Base-by-base conservation (phyloP, 2,888 invertebrate genomes). In the Rhogogaster chlorosoma region DNA sequence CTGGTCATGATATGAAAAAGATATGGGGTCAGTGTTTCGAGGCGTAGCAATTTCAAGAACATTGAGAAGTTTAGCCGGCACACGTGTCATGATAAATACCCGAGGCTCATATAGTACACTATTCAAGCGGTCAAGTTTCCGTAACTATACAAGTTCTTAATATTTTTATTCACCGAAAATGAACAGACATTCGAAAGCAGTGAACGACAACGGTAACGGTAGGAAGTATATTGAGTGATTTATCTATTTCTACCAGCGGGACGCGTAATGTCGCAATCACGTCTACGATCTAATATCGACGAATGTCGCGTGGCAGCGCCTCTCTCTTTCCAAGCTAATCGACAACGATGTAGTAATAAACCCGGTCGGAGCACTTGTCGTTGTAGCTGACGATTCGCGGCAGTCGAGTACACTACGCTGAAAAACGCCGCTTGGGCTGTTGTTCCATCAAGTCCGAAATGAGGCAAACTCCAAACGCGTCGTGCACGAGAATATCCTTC, bases 111-210 rank as follows among this genome's bases (percentile, higher is more conserved):
- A 10, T 61, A 61, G 22, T 61, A 61, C 22, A 2, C 4, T 9
- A 26, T 61, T 26, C 2, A 61, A 61, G 26, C 61, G 26, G 26
- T 61, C 61, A 6, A 49, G 12, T 9, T 1, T 61, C 9, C 61
- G 61, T 10, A 10, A 26, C 26, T 3, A 61, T 10, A 61, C 10
- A 70, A 70, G n/a, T 49, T n/a, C 36, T 49, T 49, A n/a, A 6
- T n/a, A 18, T 49, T n/a, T 49, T 49, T 18, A 36, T 70, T 36
- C 6, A 38, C 70, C 32, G 9, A 38, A 36, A 70, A 70, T 70
- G 70, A 70, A 32, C 70, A n/a, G 9, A n/a, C 70, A 36, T 36
- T 70, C 70, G 32, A 18, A n/a, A 70, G n/a, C 70, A 70, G 15
- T 18, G 5, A 70, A 36, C 36, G 36, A 12, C 36, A 29, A 70